Evolutionary conservation across 2,888 invertebrate species (phyloP).

Genomic region (Cataglyphis livida): DNA sequence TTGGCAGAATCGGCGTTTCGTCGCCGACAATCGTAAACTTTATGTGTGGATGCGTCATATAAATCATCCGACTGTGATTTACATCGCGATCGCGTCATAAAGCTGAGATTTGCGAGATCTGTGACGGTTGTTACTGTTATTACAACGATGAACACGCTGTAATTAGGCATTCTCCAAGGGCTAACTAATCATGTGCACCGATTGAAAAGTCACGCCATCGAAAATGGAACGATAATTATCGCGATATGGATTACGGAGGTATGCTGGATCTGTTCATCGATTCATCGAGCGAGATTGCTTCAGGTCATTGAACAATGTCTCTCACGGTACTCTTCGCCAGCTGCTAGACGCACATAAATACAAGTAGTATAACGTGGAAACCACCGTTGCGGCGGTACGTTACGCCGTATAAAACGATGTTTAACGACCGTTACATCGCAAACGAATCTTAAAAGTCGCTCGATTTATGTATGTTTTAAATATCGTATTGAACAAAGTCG

Average conservation of each 20-base stretch:
- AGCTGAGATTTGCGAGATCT: background rate
- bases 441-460: conserved; percentile 63
- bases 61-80: conserved; percentile 24
- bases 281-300: background rate
- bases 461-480: conserved; percentile 35
- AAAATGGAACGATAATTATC: background rate
- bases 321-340: conserved; percentile 29
- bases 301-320: conserved; percentile 48
- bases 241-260: background rate
- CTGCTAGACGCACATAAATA: conserved; percentile 39
- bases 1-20: conserved; percentile 16
- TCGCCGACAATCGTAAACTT: conserved; percentile 8
- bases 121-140: conserved; percentile 24
- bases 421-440: conserved; percentile 72
- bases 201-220: background rate
- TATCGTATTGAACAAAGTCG: conserved; percentile 13
- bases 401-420: conserved; percentile 63
- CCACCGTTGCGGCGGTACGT: conserved; percentile 68
- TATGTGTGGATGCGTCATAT: conserved; percentile 19
- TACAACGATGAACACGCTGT: background rate
- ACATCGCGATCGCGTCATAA: background rate
- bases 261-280: background rate
- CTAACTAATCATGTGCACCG: background rate
- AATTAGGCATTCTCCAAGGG: background rate
- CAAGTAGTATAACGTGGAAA: conserved; percentile 51